Evolutionary conservation across 1,140 invertebrate genomes (phyloP).

Genomic region (Papilio dardanus): DNA sequence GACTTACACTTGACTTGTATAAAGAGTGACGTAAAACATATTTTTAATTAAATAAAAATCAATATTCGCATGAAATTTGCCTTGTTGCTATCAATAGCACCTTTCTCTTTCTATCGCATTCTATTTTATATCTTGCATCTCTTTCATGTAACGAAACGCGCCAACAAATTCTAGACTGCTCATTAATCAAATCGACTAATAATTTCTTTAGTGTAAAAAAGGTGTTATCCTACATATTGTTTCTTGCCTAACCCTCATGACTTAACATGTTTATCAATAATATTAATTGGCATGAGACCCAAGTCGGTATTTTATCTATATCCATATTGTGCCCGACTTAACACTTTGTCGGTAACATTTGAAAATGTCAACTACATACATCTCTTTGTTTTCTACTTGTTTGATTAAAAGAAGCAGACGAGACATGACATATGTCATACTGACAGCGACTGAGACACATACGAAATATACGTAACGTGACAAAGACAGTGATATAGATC

Average conservation of each 20-base stretch:
- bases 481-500: too few species aligned
- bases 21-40: neutral
- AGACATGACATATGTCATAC: too few species aligned
- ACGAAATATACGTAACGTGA: too few species aligned
- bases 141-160: neutral
- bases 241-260: conserved; percentile 14
- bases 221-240: conserved; percentile 4
- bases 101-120: neutral
- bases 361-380: neutral
- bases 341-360: conserved; percentile 18
- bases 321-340: conserved; percentile 17
- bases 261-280: neutral
- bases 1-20: too few species aligned
- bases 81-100: neutral
- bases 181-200: neutral
- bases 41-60: neutral
- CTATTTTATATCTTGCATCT: neutral
- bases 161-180: neutral
- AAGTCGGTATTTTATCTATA: conserved; percentile 3
- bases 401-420: too few species aligned
- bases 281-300: conserved; percentile 14
- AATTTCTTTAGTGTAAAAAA: neutral
- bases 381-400: neutral
- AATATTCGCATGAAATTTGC: neutral
- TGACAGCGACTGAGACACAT: too few species aligned